Percentiles rank a stretch among this genome's conserved stretches.
These are phyloP conservation scores for Callocephalon fimbriatum DNA, from an alignment of 2,113 vertebrate species.

Conservation along the genomic window DNA sequence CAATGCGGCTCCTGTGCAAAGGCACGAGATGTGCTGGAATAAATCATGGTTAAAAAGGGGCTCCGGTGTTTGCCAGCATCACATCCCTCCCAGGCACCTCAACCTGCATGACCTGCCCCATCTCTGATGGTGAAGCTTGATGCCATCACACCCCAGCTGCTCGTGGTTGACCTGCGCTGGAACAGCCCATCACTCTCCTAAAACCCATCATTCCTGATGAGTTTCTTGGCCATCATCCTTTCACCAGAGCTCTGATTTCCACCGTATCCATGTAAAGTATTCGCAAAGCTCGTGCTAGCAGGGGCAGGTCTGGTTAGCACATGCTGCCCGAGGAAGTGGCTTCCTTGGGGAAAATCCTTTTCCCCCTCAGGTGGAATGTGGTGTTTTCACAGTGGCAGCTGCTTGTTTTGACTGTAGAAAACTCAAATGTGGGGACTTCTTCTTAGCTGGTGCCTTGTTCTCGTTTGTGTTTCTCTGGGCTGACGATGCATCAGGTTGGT, in stretches of 20 bases:
- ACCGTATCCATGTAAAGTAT: neutral
- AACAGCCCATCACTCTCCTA: neutral
- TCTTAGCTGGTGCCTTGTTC: neutral
- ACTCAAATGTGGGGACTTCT: neutral
- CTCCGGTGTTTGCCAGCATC: neutral
- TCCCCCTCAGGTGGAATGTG: neutral
- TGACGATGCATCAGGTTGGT: neutral
- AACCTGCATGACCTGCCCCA: accelerated
- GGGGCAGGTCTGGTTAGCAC: neutral
- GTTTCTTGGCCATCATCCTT: neutral
- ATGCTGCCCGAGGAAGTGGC: neutral
- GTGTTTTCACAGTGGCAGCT: neutral
- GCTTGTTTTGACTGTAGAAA: neutral
- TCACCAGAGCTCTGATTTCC: neutral
- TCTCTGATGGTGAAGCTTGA: neutral
- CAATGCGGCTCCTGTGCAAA: neutral
- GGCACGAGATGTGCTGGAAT: neutral
- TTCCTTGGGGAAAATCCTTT: neutral
- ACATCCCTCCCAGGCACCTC: neutral
- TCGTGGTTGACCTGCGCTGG: neutral
- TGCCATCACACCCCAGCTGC: neutral
- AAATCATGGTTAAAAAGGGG: neutral
- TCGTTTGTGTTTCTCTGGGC: neutral
- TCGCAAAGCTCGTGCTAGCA: accelerated
- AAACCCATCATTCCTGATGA: neutral